Conservation (phyloP, 2,113 vertebrate species). For the Hippopotamus amphibius region DNA sequence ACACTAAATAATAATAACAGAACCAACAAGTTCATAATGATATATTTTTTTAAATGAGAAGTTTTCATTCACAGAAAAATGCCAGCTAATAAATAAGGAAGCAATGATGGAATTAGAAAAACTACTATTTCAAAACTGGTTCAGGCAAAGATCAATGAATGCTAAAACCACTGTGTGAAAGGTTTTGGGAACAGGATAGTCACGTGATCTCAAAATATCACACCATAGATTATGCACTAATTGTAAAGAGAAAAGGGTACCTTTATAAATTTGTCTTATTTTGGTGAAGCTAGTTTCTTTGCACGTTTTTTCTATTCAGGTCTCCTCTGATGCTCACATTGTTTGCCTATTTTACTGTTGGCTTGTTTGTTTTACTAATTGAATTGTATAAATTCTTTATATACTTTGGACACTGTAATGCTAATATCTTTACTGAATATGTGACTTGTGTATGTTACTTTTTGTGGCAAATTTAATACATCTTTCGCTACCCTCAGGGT, state of each 20-base stretch:
- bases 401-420: background rate
- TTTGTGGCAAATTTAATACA: slow-evolving; percentile 9
- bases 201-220: background rate
- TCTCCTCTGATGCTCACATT: background rate
- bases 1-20: slow-evolving; percentile 7
- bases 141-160: background rate
- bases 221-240: background rate
- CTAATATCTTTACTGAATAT: background rate
- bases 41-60: background rate
- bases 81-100: background rate
- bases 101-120: slow-evolving; percentile 26
- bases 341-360: slow-evolving; percentile 38
- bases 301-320: background rate
- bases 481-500: background rate
- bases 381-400: background rate
- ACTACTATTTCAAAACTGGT: background rate
- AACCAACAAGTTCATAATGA: background rate
- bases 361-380: slow-evolving; percentile 2
- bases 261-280: background rate
- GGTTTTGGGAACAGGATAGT: background rate
- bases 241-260: background rate
- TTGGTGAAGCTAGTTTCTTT: background rate
- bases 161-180: background rate
- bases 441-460: background rate
- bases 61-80: slow-evolving; percentile 19